Conservation (phyloP, 2,113 vertebrate species). For the Microcebus murinus region DNA sequence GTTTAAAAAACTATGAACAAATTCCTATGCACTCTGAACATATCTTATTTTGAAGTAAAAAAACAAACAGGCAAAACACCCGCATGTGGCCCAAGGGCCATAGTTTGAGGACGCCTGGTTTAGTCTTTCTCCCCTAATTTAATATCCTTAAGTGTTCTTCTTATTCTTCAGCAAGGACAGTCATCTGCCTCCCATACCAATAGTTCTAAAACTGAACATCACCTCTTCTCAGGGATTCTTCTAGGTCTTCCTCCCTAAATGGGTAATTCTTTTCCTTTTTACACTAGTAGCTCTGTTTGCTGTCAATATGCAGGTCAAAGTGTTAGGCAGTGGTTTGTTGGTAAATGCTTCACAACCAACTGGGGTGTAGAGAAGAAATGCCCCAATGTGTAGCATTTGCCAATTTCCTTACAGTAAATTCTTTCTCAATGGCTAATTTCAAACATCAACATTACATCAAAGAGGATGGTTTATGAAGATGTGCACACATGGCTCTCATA, state of each 20-base stretch:
- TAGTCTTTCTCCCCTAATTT: background rate
- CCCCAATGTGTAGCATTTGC: background rate
- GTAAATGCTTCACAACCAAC: background rate
- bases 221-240: background rate
- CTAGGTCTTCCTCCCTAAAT: background rate
- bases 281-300: background rate
- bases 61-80: too few relatives aligned
- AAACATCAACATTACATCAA: background rate
- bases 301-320: background rate
- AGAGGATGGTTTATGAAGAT: background rate
- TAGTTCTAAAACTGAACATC: background rate
- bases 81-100: too few relatives aligned
- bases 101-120: too few relatives aligned
- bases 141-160: background rate
- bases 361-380: background rate
- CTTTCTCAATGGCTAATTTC: background rate
- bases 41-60: too few relatives aligned
- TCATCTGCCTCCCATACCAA: background rate
- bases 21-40: too few relatives aligned
- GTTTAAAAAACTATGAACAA: too few relatives aligned
- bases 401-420: background rate
- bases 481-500: background rate
- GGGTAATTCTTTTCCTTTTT: background rate
- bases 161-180: background rate
- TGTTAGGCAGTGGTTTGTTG: background rate